These are phyloP conservation scores for Podilymbus podiceps DNA, from an alignment of 2,113 vertebrate genomes.

Conservation along the genomic window DNA sequence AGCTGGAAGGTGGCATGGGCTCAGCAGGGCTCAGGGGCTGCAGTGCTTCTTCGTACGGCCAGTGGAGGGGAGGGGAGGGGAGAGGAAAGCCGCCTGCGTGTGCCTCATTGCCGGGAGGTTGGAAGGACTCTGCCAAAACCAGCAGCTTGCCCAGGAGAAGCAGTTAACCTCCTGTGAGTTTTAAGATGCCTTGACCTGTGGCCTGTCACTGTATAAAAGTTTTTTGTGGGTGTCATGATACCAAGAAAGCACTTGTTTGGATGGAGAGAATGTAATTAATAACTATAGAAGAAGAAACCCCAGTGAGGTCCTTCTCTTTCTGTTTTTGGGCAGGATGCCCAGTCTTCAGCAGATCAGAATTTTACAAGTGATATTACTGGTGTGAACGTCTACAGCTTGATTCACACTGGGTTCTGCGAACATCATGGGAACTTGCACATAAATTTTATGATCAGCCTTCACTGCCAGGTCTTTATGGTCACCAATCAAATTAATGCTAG, in stretches of 20 bases:
- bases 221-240: background rate
- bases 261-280: background rate
- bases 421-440: background rate
- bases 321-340: background rate
- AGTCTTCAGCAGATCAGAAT: background rate
- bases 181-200: background rate
- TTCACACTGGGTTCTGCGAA: background rate
- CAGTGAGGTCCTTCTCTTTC: background rate
- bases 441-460: background rate
- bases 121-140: background rate
- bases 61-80: background rate
- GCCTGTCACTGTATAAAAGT: background rate
- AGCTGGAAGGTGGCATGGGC: background rate
- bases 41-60: background rate
- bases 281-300: background rate
- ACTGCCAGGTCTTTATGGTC: background rate
- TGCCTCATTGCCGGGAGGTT: background rate
- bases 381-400: background rate
- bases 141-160: background rate
- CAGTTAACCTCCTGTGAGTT: background rate
- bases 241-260: background rate
- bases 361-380: background rate
- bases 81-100: background rate
- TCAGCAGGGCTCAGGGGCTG: background rate
- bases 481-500: background rate